phyloP scores from a whole-genome alignment of 2,888 invertebrate species.

The Flabesymbios commensalis region DNA sequence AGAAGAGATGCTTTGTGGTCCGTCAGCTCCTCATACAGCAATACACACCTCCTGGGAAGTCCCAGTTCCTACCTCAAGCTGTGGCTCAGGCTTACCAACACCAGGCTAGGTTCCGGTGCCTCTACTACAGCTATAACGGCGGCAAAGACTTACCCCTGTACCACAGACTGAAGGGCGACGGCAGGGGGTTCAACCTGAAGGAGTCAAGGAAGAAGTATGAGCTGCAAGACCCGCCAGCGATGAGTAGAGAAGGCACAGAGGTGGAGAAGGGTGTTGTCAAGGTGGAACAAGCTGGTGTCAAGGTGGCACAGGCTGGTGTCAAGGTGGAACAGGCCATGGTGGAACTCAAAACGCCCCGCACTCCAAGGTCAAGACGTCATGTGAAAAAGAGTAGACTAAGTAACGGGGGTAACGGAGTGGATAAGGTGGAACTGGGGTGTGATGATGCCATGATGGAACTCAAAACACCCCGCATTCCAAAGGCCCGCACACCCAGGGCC shows the following conservation, averaged over 20 bases:
- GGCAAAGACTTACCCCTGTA: slow-evolving; percentile 12
- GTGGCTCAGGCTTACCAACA: slow-evolving; percentile 3
- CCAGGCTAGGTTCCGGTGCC: not conserved
- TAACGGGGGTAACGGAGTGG: too few species aligned
- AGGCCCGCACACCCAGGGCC: too few species aligned
- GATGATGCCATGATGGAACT: too few species aligned
- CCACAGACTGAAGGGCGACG: not conserved
- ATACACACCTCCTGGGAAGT: too few species aligned
- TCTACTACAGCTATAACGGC: not conserved
- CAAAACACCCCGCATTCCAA: too few species aligned
- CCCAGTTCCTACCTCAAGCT: slow-evolving; percentile 1
- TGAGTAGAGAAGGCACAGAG: too few species aligned
- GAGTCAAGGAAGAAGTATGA: not conserved
- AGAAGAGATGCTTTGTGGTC: slow-evolving; percentile 10
- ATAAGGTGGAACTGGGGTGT: too few species aligned
- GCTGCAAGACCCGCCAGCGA: too few species aligned
- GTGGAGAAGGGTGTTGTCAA: not conserved
- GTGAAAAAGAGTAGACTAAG: too few species aligned
- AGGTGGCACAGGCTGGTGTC: not conserved
- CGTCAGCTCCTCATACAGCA: slow-evolving; percentile 12
- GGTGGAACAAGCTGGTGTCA: not conserved
- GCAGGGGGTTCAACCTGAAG: not conserved
- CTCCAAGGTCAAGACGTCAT: too few species aligned
- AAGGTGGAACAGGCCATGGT: too few species aligned
- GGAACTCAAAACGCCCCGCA: too few species aligned